Evolutionary conservation across 2,888 invertebrate genomes (phyloP), one percentile per base, ranked within the genome.

Genomic region (Emmelina monodactyla): DNA sequence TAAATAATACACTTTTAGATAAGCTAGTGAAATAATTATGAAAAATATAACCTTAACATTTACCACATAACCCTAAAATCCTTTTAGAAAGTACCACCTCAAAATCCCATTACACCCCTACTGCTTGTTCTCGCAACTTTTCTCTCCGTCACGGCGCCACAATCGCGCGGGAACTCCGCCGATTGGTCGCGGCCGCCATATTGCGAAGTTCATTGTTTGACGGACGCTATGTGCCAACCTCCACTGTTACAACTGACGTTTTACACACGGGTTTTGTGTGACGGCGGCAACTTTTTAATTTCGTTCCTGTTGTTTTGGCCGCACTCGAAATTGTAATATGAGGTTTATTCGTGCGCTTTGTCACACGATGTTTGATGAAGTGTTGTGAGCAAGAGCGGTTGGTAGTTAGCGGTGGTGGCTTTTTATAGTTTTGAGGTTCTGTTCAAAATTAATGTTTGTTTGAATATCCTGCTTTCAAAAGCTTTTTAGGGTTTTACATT

Each of bases 241-340:
- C 30, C 6, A 11, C 29, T 19, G 14, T 22, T 32, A 13, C 16
- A 7, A 16, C 34, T 29, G 31, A 25, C n/a, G n/a, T n/a, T 33
- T 37, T 40, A 39, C 31, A 29, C 41, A 25, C 32, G 38, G 40
- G 44, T 53, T 57, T 53, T 50, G 47, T 56, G 51, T 35, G 39
- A 32, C 42, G 39, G 38, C 46, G 44, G 50, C 45, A 58, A 61
- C 55, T 62, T 67, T 62, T 63, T 61, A 57, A 61, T 65, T 61
- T 58, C 51, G 50, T 55, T 50, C 37, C 35, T 31, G 36, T 25
- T 25, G 25, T 25, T 25, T 25, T 11, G 11, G n/a, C 25, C 11
- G n/a, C n/a, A 7, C 25, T 25, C 25, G 25, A 25, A 9, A 25
- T 25, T 25, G 50, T 53, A 55, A 57, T 54, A 57, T 53, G 50